Percentiles rank a stretch among this genome's conserved stretches.
phyloP scores from a whole-genome alignment of 1,140 invertebrate species.

The Lepidurus couesii region DNA sequence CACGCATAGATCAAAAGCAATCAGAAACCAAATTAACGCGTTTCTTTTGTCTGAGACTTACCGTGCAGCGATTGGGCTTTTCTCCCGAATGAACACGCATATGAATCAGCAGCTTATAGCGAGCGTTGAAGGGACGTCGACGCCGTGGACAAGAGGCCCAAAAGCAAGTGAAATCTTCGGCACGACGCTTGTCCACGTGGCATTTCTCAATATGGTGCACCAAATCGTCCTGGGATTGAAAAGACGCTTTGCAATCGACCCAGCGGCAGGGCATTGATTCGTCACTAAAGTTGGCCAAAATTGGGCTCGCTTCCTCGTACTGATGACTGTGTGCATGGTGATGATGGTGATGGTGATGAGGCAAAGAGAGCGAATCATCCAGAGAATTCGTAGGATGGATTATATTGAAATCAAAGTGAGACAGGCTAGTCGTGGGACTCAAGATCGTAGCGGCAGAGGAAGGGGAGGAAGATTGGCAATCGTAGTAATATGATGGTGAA shows the following conservation, averaged over 20 bases:
- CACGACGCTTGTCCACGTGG: constrained; percentile 79
- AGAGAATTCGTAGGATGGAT: background rate
- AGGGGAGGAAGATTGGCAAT: background rate
- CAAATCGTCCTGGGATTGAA: constrained; percentile 68
- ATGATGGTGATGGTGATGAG: background rate
- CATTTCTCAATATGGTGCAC: constrained; percentile 85
- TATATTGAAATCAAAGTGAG: background rate
- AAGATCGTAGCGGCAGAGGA: background rate
- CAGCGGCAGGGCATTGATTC: constrained; percentile 58
- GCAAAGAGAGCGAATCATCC: background rate
- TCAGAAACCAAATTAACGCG: background rate
- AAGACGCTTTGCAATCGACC: constrained; percentile 74
- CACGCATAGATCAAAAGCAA: background rate
- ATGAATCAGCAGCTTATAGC: constrained; percentile 93
- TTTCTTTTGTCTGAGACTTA: constrained; percentile 52
- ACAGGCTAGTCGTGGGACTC: background rate
- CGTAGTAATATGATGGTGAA: background rate
- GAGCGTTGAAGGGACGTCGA: constrained; percentile 84
- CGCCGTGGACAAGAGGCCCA: constrained; percentile 82
- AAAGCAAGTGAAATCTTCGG: constrained; percentile 82
- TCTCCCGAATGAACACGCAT: constrained; percentile 94
- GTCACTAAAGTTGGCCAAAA: background rate
- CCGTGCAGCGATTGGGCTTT: constrained; percentile 92
- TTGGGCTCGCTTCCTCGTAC: background rate
- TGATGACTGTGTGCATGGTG: background rate